phyloP scores from a whole-genome alignment of 2,113 vertebrate genomes.

The Pangasianodon gigas region DNA sequence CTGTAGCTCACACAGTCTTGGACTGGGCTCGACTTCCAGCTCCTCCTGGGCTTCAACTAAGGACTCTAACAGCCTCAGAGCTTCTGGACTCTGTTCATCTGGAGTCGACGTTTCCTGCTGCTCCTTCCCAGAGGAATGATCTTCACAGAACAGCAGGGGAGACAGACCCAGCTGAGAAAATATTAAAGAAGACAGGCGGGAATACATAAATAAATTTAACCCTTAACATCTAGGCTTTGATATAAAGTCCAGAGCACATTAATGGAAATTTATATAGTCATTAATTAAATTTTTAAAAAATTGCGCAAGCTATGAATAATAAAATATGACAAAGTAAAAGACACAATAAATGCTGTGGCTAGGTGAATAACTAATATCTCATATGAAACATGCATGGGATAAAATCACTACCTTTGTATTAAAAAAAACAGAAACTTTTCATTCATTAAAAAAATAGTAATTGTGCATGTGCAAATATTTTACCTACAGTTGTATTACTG shows the following conservation, averaged over 20 bases:
- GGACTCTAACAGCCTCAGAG: background rate
- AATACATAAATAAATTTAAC: background rate
- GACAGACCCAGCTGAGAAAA: conserved; percentile 82
- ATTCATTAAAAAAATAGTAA: background rate
- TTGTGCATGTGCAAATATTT: background rate
- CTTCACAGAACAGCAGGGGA: conserved; percentile 82
- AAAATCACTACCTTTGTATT: background rate
- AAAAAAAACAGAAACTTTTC: background rate
- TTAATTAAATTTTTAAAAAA: background rate
- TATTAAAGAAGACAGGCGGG: background rate
- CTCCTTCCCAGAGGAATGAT: conserved; percentile 45
- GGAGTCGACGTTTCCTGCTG: conserved; percentile 35
- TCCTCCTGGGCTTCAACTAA: conserved; percentile 10
- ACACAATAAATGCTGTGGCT: background rate
- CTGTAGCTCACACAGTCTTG: conserved; percentile 63
- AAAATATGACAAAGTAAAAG: background rate
- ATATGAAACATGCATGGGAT: background rate
- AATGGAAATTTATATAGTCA: background rate
- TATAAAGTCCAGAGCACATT: background rate
- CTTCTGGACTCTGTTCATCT: conserved; percentile 13
- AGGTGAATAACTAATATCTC: background rate
- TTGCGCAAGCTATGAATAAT: background rate
- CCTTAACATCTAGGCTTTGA: background rate
- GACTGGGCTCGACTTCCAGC: conserved; percentile 27
- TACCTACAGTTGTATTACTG: too few species aligned